Evolutionary conservation across 2,113 vertebrate genomes (phyloP).

Genomic region (Pipa parva): DNA sequence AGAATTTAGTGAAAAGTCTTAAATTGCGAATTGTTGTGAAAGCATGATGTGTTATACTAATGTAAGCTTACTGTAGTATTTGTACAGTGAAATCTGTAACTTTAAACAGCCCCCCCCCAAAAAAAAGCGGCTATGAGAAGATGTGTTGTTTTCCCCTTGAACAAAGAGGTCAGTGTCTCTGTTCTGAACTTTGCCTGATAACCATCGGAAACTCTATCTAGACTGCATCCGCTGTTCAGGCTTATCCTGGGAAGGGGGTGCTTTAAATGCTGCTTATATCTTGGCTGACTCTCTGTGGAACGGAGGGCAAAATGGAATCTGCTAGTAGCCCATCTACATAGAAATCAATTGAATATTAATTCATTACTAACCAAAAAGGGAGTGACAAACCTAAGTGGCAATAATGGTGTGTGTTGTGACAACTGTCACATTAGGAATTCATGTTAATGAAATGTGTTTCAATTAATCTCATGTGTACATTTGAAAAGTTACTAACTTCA

Average conservation of each 20-base stretch:
- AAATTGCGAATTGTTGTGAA: too few relatives aligned
- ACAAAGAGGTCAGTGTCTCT: constrained; percentile 66
- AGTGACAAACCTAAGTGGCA: too few relatives aligned
- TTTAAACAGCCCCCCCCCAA: constrained; percentile 25
- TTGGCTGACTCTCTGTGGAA: constrained; percentile 6
- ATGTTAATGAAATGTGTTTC: too few relatives aligned
- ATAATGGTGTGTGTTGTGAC: too few relatives aligned
- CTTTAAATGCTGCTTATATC: neutral
- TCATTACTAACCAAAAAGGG: too few relatives aligned
- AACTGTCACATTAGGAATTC: too few relatives aligned
- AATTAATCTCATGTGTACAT: too few relatives aligned
- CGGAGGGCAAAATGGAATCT: neutral
- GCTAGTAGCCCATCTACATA: neutral
- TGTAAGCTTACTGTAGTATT: constrained; percentile 34
- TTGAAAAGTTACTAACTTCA: too few relatives aligned
- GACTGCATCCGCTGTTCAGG: constrained; percentile 47
- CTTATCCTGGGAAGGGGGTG: constrained; percentile 39
- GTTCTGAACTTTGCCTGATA: constrained; percentile 39
- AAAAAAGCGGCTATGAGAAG: constrained; percentile 36
- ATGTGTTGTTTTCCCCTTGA: constrained; percentile 53
- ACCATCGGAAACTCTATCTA: constrained; percentile 66
- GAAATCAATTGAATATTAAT: too few relatives aligned
- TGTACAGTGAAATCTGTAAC: neutral
- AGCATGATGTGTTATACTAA: too few relatives aligned
- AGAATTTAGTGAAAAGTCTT: too few relatives aligned